Evolutionary conservation across 2,888 invertebrate genomes (phyloP), one percentile per base, ranked within the genome.

Genomic region (Nyleta sp.): DNA sequence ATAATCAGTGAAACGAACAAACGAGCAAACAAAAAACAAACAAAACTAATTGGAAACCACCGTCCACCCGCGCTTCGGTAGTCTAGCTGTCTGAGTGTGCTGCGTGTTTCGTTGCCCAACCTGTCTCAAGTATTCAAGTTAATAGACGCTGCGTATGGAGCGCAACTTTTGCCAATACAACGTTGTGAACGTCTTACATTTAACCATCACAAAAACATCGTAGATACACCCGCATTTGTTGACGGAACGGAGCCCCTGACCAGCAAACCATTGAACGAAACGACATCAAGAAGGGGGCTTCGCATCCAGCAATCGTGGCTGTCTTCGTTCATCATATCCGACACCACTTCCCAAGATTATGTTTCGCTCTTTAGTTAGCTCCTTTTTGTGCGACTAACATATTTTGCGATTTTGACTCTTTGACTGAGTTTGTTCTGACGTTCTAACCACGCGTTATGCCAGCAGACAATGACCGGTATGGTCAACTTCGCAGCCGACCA

Each of bases 1-100:
- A 42, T 24, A 40, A 38, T 10, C 18, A 42, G 17, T 22, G n/a
- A n/a, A 35, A 35, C 35, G 53, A 50, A 28, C 15, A 46, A 35
- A 11, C 35, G 24, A 11, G n/a, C 8, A 11, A 10, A 11, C 4
- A 8, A 35, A 35, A 68, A 22, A 20, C 13, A 44, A 59, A 18
- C 8, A n/a, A 62, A 48, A 33, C n/a, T 15, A 17, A 20, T 8
- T 44, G 11, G 2, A 24, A 62, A 70, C 80, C 81, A 82, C 82
- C 86, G 85, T 80, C 87, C 84, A 82, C 83, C 85, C 82, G 80
- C 83, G 87, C 86, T 86, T 87, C 76, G 82, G 88, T 90, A 90
- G 89, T 84, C 60, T 84, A 88, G 88, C 82, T 88, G 87, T 88
- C 86, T 88, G 86, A 88, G 89, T 90, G 87, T 90, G 90, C 87